phyloP scores from a whole-genome alignment of 2,888 invertebrate species.

The Cryptosula pallasiana region DNA sequence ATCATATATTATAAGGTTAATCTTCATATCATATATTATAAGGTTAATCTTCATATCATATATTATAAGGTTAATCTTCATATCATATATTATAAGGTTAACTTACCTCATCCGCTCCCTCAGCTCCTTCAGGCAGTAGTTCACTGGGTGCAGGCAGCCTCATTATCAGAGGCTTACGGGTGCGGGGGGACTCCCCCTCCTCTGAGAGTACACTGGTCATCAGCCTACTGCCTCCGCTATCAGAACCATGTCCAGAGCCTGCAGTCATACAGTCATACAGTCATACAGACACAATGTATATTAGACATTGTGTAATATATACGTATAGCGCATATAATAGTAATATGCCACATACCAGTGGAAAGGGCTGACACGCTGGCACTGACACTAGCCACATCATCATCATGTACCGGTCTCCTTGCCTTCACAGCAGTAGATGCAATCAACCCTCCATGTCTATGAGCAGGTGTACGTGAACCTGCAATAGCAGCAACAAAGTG shows the following conservation, averaged over 20 bases:
- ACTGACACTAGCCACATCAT: slow-evolving; percentile 18
- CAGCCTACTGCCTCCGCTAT: neutral
- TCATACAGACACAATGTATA: too few species aligned
- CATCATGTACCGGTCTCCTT: neutral
- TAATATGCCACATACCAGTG: neutral
- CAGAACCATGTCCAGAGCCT: slow-evolving; percentile 16
- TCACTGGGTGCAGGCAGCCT: slow-evolving; percentile 16
- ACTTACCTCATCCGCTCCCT: slow-evolving; percentile 21
- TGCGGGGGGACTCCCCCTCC: neutral
- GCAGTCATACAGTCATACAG: too few species aligned
- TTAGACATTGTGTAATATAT: too few species aligned
- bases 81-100: neutral
- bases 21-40: too few species aligned
- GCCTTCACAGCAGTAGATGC: slow-evolving; percentile 9
- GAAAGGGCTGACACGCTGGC: neutral
- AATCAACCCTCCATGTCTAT: neutral
- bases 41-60: too few species aligned
- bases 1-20: too few species aligned
- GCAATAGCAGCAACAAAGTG: too few species aligned
- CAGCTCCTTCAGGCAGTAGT: slow-evolving; percentile 3
- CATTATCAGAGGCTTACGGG: neutral
- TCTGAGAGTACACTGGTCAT: neutral
- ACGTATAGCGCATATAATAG: too few species aligned
- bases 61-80: too few species aligned
- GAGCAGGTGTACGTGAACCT: slow-evolving; percentile 12